These are phyloP conservation scores for Huso huso DNA, from an alignment of 2,797 vertebrate genomes.

Conservation along the genomic window DNA sequence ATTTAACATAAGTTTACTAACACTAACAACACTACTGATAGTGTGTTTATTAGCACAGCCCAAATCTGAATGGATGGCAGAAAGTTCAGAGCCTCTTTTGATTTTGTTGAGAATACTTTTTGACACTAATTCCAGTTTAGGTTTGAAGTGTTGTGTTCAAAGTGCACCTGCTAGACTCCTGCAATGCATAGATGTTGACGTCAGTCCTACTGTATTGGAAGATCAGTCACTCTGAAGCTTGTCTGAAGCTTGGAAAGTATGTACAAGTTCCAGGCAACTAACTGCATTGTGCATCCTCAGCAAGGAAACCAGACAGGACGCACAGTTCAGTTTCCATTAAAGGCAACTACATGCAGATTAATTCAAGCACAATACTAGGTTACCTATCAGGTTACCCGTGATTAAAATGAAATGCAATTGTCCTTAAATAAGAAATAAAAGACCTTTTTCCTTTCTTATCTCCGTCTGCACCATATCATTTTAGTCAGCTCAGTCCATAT, in stretches of 20 bases:
- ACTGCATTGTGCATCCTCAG: conserved; percentile 8
- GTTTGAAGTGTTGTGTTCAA: too few relatives aligned
- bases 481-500: conserved; percentile 68
- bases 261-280: not conserved
- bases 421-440: conserved; percentile 71
- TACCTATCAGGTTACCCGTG: conserved; percentile 51
- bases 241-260: not conserved
- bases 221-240: not conserved
- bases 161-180: too few relatives aligned
- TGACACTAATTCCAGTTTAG: too few relatives aligned
- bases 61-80: too few relatives aligned
- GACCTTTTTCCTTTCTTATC: conserved; percentile 52
- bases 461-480: conserved; percentile 71
- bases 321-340: conserved; percentile 20
- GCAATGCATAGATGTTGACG: too few relatives aligned
- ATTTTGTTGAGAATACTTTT: too few relatives aligned
- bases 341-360: conserved; percentile 18
- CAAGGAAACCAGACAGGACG: not conserved
- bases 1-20: too few relatives aligned
- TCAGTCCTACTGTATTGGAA: not conserved
- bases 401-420: conserved; percentile 72
- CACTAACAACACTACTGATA: too few relatives aligned
- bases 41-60: too few relatives aligned
- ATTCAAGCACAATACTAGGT: conserved; percentile 27
- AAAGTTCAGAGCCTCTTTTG: too few relatives aligned